These are phyloP conservation scores for Pseudorhiza aurosa DNA, from an alignment of 30 jellyfish, hydroid and myxozoan species.

Conservation along the genomic window DNA sequence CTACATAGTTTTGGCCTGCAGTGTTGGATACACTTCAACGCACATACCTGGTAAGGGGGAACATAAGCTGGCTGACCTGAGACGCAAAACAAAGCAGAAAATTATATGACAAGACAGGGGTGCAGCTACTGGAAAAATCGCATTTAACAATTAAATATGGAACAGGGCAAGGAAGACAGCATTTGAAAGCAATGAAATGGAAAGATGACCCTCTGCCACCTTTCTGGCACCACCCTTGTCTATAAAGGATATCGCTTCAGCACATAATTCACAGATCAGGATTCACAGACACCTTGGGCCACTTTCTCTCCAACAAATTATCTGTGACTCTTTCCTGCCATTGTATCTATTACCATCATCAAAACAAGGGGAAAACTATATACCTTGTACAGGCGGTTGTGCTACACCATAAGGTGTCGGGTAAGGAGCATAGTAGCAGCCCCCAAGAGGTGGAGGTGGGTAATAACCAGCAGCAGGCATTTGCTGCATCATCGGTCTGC, in stretches of 20 bases:
- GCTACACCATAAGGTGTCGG: conserved; percentile 65
- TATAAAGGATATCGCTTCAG: too few relatives aligned
- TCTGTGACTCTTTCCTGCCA: neutral
- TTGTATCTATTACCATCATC: neutral
- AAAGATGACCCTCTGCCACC: too few relatives aligned
- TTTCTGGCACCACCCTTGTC: too few relatives aligned
- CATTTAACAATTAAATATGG: too few relatives aligned
- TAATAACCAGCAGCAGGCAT: conserved; percentile 65
- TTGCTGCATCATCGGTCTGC: conserved; percentile 27
- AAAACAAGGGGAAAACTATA: neutral
- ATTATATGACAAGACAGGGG: too few relatives aligned
- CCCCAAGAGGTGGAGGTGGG: conserved; percentile 88
- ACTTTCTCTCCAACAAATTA: too few relatives aligned
- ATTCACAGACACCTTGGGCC: too few relatives aligned
- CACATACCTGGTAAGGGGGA: conserved; percentile 51
- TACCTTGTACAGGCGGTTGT: conserved; percentile 75
- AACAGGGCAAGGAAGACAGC: too few relatives aligned
- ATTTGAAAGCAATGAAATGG: too few relatives aligned
- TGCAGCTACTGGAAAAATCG: too few relatives aligned
- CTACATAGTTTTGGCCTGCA: too few relatives aligned
- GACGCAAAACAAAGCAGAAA: neutral
- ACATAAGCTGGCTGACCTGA: conserved; percentile 53
- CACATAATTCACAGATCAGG: too few relatives aligned
- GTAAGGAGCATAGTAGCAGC: conserved; percentile 74
- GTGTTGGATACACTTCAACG: neutral